Evolutionary conservation across 2,888 invertebrate genomes (phyloP).

Genomic region (Lepas anatifera): DNA sequence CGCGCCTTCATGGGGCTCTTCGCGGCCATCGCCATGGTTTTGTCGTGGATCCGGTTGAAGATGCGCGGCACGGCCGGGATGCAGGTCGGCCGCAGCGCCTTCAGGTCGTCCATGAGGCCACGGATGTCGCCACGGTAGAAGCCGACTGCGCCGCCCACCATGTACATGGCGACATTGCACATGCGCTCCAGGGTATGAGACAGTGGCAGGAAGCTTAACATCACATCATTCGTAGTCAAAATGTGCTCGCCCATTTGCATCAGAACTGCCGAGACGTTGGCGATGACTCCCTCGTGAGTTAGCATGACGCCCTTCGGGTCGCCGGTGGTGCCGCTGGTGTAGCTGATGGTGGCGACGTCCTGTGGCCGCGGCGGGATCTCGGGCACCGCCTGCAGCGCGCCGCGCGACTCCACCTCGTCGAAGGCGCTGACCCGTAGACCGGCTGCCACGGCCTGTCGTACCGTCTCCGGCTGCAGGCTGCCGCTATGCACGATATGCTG

Average conservation of each 20-base stretch:
- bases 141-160: constrained; percentile 72
- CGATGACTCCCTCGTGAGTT: constrained; percentile 86
- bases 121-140: constrained; percentile 90
- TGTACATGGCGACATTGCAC: constrained; percentile 47
- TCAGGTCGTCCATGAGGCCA: constrained; percentile 64
- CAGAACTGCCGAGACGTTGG: constrained; percentile 72
- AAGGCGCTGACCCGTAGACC: constrained; percentile 70
- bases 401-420: constrained; percentile 70
- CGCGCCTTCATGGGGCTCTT: not conserved
- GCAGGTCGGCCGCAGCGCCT: constrained; percentile 78
- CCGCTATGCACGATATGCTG: constrained; percentile 70
- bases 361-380: constrained; percentile 68
- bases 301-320: constrained; percentile 96
- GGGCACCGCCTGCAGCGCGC: constrained; percentile 57
- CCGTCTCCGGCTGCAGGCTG: constrained; percentile 62
- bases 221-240: constrained; percentile 51
- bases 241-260: constrained; percentile 75
- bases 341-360: constrained; percentile 88
- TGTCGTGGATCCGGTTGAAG: constrained; percentile 86
- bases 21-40: constrained; percentile 32
- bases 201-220: constrained; percentile 91
- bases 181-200: constrained; percentile 96
- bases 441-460: constrained; percentile 64
- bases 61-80: constrained; percentile 91
- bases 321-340: constrained; percentile 94